Conservation (phyloP, 2,888 invertebrate species). For the Ashinkailepas kermadecensis region DNA sequence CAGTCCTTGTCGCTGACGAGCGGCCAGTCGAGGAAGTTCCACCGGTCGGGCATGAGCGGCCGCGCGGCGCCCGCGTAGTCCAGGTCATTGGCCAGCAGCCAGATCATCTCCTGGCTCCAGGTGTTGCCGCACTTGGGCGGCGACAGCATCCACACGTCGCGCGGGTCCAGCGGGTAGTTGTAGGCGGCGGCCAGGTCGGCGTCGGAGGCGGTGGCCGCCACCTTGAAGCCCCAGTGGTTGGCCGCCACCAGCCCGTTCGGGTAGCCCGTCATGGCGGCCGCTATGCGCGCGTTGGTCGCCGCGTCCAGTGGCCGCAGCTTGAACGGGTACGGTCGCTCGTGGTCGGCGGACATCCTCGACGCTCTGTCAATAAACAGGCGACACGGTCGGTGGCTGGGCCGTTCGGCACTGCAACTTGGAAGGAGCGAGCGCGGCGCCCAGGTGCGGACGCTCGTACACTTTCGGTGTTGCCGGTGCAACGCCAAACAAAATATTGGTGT, state of each 20-base stretch:
- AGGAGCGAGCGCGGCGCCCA: no score
- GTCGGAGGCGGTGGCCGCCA: not conserved
- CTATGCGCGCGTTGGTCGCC: not conserved
- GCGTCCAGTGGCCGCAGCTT: not conserved
- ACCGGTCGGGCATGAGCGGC: not conserved
- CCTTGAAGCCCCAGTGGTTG: conserved; percentile 18
- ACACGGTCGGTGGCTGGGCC: no score
- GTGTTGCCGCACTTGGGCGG: conserved; percentile 20
- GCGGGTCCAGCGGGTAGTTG: conserved; percentile 20
- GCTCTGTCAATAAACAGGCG: no score
- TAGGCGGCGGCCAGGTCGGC: not conserved
- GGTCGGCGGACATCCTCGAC: no score
- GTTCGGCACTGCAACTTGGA: no score
- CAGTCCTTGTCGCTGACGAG: not conserved
- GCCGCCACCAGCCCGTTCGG: not conserved
- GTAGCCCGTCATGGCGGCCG: not conserved
- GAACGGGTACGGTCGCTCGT: not conserved
- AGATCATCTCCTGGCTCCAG: conserved; percentile 23
- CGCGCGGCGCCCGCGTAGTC: not conserved
- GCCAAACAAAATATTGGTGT: no score
- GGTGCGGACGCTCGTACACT: no score
- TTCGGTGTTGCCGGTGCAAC: no score
- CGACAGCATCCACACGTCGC: conserved; percentile 20
- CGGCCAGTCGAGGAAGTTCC: not conserved
- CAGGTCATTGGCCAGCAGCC: conserved; percentile 15